A percentile compares a stretch with the other conserved stretches of the same genome.
phyloP scores from a whole-genome alignment of 2,113 vertebrate genomes.

The Carassius gibelio region DNA sequence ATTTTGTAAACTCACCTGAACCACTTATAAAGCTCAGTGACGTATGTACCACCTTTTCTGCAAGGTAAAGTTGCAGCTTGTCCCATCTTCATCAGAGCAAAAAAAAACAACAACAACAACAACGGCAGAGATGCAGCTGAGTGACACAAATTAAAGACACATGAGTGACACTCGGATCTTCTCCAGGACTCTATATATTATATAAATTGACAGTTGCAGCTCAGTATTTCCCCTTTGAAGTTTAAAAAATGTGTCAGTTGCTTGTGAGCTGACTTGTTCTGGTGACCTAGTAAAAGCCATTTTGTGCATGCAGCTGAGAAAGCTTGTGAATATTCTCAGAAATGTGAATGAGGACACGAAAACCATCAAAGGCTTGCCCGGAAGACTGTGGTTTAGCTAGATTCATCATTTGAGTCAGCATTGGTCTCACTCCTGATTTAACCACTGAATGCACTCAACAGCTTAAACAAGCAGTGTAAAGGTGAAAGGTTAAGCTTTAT shows the following conservation, averaged over 20 bases:
- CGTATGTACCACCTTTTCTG: slow-evolving; percentile 65
- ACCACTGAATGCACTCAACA: not conserved
- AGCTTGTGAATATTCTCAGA: not conserved
- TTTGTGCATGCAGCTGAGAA: not conserved
- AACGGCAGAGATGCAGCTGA: not conserved
- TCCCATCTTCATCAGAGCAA: slow-evolving; percentile 64
- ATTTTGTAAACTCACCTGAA: slow-evolving; percentile 66
- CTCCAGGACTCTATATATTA: not conserved
- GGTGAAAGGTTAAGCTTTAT: not conserved
- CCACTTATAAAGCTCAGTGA: slow-evolving; percentile 71
- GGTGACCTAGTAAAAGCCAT: slow-evolving; percentile 8
- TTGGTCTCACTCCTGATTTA: not conserved
- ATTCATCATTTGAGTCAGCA: not conserved
- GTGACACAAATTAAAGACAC: slow-evolving; percentile 56
- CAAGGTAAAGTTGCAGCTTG: slow-evolving; percentile 69
- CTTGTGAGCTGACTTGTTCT: not conserved
- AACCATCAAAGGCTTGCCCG: not conserved
- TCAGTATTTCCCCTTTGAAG: not conserved
- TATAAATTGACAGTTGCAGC: not conserved
- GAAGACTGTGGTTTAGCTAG: not conserved
- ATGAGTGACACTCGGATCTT: not conserved
- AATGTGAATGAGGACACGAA: not conserved
- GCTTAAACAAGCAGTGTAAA: not conserved
- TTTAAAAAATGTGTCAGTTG: not conserved
- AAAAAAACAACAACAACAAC: not conserved